phyloP scores from a whole-genome alignment of 2,113 vertebrate species.

The Nothobranchius kuhntae region DNA sequence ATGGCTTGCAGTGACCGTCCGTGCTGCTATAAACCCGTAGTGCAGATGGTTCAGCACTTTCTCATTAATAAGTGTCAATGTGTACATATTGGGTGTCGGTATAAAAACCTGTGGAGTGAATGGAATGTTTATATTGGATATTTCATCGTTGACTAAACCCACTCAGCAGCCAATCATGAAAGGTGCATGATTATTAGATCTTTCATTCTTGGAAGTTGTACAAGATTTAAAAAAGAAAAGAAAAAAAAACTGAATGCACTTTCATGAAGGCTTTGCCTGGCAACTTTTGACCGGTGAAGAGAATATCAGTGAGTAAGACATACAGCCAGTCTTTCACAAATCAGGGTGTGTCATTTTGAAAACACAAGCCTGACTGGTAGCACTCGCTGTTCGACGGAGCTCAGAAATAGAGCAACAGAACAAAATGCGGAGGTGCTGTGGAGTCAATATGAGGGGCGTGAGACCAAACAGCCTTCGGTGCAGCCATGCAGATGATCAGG shows the following conservation, averaged over 20 bases:
- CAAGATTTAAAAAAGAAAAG: constrained; percentile 49
- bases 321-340: constrained; percentile 70
- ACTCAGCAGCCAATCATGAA: constrained; percentile 66
- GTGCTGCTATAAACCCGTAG: constrained; percentile 83
- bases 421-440: constrained; percentile 23
- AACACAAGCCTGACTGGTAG: constrained; percentile 74
- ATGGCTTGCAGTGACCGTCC: constrained; percentile 80
- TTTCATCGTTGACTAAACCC: constrained; percentile 57
- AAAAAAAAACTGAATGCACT: constrained; percentile 60
- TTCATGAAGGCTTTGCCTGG: constrained; percentile 52
- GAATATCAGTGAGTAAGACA: constrained; percentile 52
- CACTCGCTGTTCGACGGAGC: constrained; percentile 34
- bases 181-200: constrained; percentile 69
- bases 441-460: constrained; percentile 65
- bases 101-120: constrained; percentile 65
- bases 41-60: constrained; percentile 70
- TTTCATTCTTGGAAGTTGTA: constrained; percentile 57
- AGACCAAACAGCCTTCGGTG: constrained; percentile 65
- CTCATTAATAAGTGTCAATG: constrained; percentile 70
- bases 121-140: constrained; percentile 70
- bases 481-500: constrained; percentile 59
- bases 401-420: constrained; percentile 28
- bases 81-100: constrained; percentile 75
- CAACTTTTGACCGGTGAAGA: constrained; percentile 53
- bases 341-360: constrained; percentile 71